phyloP scores from a whole-genome alignment of 1,140 invertebrate genomes.

The Hyles euphorbiae region DNA sequence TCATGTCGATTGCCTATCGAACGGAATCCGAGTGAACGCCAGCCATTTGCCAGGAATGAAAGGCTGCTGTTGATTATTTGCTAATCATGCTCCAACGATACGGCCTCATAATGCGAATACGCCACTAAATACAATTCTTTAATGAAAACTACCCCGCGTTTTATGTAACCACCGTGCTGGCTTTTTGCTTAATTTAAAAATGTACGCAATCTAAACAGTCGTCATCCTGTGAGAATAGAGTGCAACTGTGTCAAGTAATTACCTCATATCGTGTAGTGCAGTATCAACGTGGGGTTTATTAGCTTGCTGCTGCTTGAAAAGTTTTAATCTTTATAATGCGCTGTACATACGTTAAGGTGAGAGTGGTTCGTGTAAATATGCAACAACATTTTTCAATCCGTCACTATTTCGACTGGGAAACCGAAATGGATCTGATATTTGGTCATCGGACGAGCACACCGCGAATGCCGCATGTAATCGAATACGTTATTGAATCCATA shows the following conservation, averaged over 20 bases:
- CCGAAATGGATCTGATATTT: slow-evolving; percentile 39
- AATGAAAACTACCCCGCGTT: slow-evolving; percentile 4
- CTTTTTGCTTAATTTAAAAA: slow-evolving; percentile 34
- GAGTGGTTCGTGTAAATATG: slow-evolving; percentile 17
- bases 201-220: slow-evolving; percentile 14
- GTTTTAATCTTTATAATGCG: slow-evolving; percentile 53
- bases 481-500: slow-evolving; percentile 36
- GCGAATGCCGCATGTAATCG: slow-evolving; percentile 42
- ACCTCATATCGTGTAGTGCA: slow-evolving; percentile 32
- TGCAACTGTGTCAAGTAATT: slow-evolving; percentile 41
- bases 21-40: slow-evolving; percentile 37
- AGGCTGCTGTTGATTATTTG: slow-evolving; percentile 31
- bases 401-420: slow-evolving; percentile 17
- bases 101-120: slow-evolving; percentile 1
- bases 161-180: slow-evolving; percentile 5
- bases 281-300: slow-evolving; percentile 49
- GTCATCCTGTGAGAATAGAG: slow-evolving; percentile 41
- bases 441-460: slow-evolving; percentile 34
- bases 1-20: slow-evolving; percentile 64
- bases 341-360: slow-evolving; percentile 15
- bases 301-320: slow-evolving; percentile 41
- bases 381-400: slow-evolving; percentile 33
- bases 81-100: slow-evolving; percentile 26
- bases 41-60: slow-evolving; percentile 42
- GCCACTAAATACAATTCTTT: no score